These are phyloP conservation scores for Leptopilina clavipes DNA, from an alignment of 1,140 invertebrate genomes.

Conservation along the genomic window DNA sequence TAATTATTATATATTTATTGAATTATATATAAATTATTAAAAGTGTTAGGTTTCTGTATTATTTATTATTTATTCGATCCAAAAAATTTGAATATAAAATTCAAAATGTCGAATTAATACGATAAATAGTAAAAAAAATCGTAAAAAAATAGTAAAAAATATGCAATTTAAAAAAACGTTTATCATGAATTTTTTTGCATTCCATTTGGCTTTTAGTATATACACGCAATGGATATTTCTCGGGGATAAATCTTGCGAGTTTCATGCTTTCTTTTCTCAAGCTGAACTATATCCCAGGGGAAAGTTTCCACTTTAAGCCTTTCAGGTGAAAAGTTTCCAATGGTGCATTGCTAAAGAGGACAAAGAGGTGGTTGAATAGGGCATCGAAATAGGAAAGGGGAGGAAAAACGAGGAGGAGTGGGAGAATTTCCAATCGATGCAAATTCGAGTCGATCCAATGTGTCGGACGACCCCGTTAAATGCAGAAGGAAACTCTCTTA, in stretches of 20 bases:
- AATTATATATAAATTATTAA: too few species aligned
- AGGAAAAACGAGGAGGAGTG: slow-evolving; percentile 7
- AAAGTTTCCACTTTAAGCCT: slow-evolving; percentile 28
- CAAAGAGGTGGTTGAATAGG: slow-evolving; percentile 24
- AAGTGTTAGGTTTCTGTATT: too few species aligned
- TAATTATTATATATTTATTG: too few species aligned
- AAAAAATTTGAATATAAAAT: too few species aligned
- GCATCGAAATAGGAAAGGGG: slow-evolving; percentile 25
- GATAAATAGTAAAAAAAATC: too few species aligned
- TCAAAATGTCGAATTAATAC: too few species aligned
- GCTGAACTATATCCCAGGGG: slow-evolving; percentile 10
- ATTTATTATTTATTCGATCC: too few species aligned
- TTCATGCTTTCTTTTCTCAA: slow-evolving; percentile 1
- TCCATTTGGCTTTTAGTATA: too few species aligned
- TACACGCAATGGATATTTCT: too few species aligned
- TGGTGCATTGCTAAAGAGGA: slow-evolving; percentile 27
- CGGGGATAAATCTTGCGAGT: background rate
- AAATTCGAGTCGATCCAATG: slow-evolving; percentile 47
- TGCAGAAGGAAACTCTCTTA: slow-evolving; percentile 33
- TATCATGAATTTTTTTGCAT: too few species aligned
- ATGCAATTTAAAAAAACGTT: too few species aligned
- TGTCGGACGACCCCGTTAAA: slow-evolving; percentile 38
- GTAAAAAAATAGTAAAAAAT: too few species aligned
- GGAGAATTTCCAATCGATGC: slow-evolving; percentile 44
- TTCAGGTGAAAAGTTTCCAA: slow-evolving; percentile 33